Base-by-base conservation (phyloP, 92 coral and sea anemone genomes). In the Epizoanthus fatuus region DNA sequence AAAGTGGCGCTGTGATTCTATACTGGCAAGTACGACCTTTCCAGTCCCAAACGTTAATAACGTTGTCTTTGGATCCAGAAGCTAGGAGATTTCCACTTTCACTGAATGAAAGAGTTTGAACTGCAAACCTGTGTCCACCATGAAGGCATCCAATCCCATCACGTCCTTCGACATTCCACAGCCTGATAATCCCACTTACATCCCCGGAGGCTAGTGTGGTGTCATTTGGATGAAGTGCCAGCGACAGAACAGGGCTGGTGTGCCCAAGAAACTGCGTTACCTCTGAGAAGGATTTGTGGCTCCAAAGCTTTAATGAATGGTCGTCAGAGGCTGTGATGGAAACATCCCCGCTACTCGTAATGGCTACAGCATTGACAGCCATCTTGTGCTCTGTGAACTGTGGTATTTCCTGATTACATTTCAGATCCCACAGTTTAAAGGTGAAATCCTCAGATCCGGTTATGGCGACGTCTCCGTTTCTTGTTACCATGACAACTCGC, bases 381-480 rank as follows among this genome's bases (percentile, higher is more conserved):
- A 78, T 74, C 10, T 71, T 81, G 56, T 91, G 94, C 39, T 85
- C 91, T 37, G 72, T 38, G 53, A 84, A 70, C n/a, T 62, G 73
- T 15, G 84, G 86, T 51, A 76, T 65, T 44, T 39, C 56, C 11
- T 79, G 69, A 69, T 59, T 47, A 51, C 63, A 68, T 25, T 69
- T 72, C 13, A 91, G 72, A 25, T 77, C 40, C 94, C 94, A 91
- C 35, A 91, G 74, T 80, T 84, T 70, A 55, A 79, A 91, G 66
- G 89, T 91, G 32, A 22, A 64, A 59, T 91, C 94, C 29, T 82
- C 89, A 14, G 91, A 87, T 44, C 91, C 94, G 29, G 94, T 82
- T n/a, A 91, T 65, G 5, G 90, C 90, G 3, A 78, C 51, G 42
- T 17, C 39, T n/a, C 79, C 89, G 51, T 78, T 69, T 8, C 75